Evolutionary conservation across 2,797 vertebrate species (phyloP).

Genomic region (Menidia menidia): DNA sequence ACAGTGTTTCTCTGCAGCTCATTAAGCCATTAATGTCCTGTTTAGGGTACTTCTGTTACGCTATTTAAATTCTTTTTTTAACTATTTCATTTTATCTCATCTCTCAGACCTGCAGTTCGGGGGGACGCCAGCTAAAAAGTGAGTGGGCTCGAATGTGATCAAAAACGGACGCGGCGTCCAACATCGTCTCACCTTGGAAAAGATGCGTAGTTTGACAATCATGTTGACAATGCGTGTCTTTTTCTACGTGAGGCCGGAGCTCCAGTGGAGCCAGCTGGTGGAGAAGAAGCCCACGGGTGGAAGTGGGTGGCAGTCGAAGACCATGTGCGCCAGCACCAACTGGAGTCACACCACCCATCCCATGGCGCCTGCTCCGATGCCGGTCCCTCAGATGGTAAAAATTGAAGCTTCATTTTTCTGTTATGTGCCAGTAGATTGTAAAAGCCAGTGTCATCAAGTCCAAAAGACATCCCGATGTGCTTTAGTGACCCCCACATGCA

Average conservation of each 20-base stretch:
- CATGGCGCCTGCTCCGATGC: conserved; percentile 77
- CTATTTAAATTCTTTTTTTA: too few species aligned
- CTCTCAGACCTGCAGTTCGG: conserved; percentile 90
- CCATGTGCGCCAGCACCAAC: conserved; percentile 83
- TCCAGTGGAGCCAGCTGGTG: conserved; percentile 85
- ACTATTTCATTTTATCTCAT: conserved; percentile 5
- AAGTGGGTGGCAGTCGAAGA: conserved; percentile 85
- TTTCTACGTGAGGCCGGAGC: conserved; percentile 82
- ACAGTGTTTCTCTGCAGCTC: conserved; percentile 5
- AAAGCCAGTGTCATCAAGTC: conserved; percentile 6
- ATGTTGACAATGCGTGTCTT: conserved; percentile 24
- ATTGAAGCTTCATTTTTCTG: not conserved
- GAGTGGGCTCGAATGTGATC: conserved; percentile 64
- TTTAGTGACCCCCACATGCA: not conserved
- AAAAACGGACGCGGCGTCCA: conserved; percentile 17
- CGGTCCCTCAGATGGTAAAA: conserved; percentile 87
- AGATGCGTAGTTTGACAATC: conserved; percentile 22
- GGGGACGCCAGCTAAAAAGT: conserved; percentile 90
- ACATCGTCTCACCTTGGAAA: conserved; percentile 11
- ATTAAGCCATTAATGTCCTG: not conserved
- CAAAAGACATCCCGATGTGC: not conserved
- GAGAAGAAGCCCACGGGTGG: conserved; percentile 86
- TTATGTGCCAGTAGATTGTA: not conserved
- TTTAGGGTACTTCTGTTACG: conserved; percentile 3
- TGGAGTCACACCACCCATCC: conserved; percentile 83